Conservation (phyloP, 2,797 vertebrate species). For the Aselliscus stoliczkanus region DNA sequence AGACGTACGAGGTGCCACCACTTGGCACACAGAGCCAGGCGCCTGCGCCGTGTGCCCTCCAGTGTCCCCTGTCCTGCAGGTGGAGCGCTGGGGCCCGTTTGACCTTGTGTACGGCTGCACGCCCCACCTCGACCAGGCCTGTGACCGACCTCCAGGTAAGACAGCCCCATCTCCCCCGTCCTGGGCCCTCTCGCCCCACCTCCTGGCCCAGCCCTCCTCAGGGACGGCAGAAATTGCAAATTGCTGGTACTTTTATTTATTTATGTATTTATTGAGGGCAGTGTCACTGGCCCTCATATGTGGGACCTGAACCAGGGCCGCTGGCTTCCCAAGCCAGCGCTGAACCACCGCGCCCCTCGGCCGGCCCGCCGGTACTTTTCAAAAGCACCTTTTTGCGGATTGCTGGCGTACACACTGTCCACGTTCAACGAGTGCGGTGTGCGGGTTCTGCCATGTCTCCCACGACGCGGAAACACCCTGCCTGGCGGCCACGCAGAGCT, state of each 20-base stretch:
- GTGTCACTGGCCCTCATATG: no score
- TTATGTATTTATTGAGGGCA: no score
- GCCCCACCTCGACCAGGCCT: background rate
- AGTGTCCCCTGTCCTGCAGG: slow-evolving; percentile 33
- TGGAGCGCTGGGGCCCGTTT: slow-evolving; percentile 70
- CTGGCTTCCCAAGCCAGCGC: no score
- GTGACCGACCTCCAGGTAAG: slow-evolving; percentile 56
- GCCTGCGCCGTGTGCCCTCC: fast-evolving
- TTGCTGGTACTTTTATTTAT: no score
- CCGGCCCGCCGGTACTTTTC: no score
- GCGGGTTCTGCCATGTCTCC: background rate
- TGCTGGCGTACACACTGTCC: no score
- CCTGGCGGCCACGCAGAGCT: background rate
- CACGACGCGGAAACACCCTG: no score
- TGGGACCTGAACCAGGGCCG: no score
- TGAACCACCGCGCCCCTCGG: no score
- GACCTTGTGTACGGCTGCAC: slow-evolving; percentile 72
- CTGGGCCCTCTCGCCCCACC: fast-evolving
- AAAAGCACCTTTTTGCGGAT: no score
- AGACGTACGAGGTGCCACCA: fast-evolving
- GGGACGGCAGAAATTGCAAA: background rate
- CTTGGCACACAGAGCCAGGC: background rate
- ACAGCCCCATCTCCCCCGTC: fast-evolving
- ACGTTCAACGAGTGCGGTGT: fast-evolving
- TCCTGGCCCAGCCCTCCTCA: background rate